phyloP scores from a whole-genome alignment of 2,888 invertebrate species.

The Netelia virgata region DNA sequence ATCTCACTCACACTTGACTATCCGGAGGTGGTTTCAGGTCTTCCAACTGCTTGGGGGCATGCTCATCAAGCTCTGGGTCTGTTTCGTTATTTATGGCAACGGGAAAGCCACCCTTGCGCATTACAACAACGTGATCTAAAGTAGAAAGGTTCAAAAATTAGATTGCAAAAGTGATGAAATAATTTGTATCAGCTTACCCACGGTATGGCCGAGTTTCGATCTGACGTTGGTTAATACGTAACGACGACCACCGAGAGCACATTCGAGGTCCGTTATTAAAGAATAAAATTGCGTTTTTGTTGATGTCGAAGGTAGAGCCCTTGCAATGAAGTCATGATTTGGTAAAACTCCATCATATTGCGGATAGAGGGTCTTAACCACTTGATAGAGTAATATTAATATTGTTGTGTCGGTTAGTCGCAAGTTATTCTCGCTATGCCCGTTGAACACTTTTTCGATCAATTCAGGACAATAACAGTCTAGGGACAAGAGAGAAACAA shows the following conservation, averaged over 20 bases:
- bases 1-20: slow-evolving; percentile 84
- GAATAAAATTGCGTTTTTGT: slow-evolving; percentile 82
- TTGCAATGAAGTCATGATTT: slow-evolving; percentile 83
- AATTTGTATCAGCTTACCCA: slow-evolving; percentile 84
- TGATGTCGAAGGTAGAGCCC: slow-evolving; percentile 63
- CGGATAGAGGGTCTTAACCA: slow-evolving; percentile 85
- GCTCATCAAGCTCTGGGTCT: slow-evolving; percentile 72
- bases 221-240: slow-evolving; percentile 86
- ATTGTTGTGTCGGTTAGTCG: slow-evolving; percentile 41
- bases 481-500: slow-evolving; percentile 87
- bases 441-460: slow-evolving; percentile 86
- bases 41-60: slow-evolving; percentile 83
- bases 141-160: slow-evolving; percentile 63
- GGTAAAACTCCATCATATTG: slow-evolving; percentile 85
- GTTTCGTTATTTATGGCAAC: slow-evolving; percentile 82
- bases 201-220: slow-evolving; percentile 86
- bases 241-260: slow-evolving; percentile 87
- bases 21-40: slow-evolving; percentile 84
- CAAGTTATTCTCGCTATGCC: slow-evolving; percentile 47
- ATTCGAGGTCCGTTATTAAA: slow-evolving; percentile 85
- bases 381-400: slow-evolving; percentile 86
- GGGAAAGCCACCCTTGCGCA: slow-evolving; percentile 86
- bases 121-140: slow-evolving; percentile 86
- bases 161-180: too few relatives aligned
- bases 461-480: slow-evolving; percentile 87